These are phyloP conservation scores for Proctacanthus coquilletti DNA, from an alignment of 1,140 invertebrate genomes.

Conservation along the genomic window DNA sequence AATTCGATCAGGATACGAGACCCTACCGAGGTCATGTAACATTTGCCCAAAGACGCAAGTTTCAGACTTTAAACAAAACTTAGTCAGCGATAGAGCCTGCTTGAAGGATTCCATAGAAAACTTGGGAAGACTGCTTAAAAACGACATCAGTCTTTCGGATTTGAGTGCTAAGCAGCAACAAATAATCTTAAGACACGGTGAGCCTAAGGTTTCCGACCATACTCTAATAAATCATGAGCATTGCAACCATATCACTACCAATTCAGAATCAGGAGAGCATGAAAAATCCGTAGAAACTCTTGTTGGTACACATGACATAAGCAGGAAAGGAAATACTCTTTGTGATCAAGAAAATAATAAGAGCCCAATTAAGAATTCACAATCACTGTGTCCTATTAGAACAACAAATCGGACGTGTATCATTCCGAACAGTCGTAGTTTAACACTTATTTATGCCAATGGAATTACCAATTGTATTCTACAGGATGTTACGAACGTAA, in stretches of 20 bases:
- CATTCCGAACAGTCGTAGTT: constrained; percentile 25
- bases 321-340: not conserved
- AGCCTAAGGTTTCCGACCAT: no score
- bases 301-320: not conserved
- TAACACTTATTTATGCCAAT: constrained; percentile 16
- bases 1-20: no score
- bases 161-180: constrained; percentile 25
- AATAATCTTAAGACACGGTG: constrained; percentile 21
- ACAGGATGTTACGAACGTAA: constrained; percentile 2
- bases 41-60: not conserved
- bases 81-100: not conserved
- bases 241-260: not conserved
- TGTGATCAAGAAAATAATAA: not conserved
- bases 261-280: not conserved
- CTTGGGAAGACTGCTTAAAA: constrained; percentile 26
- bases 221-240: no score
- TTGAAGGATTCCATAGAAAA: constrained; percentile 29
- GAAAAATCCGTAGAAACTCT: not conserved
- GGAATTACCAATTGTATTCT: constrained; percentile 2
- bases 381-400: constrained; percentile 26
- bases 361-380: constrained; percentile 25
- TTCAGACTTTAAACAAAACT: not conserved
- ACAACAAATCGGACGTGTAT: constrained; percentile 15
- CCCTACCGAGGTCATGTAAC: no score
- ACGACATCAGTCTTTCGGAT: constrained; percentile 27